Evolutionary conservation across 1,140 invertebrate genomes (phyloP).

Genomic region (Zaprionus capensis): DNA sequence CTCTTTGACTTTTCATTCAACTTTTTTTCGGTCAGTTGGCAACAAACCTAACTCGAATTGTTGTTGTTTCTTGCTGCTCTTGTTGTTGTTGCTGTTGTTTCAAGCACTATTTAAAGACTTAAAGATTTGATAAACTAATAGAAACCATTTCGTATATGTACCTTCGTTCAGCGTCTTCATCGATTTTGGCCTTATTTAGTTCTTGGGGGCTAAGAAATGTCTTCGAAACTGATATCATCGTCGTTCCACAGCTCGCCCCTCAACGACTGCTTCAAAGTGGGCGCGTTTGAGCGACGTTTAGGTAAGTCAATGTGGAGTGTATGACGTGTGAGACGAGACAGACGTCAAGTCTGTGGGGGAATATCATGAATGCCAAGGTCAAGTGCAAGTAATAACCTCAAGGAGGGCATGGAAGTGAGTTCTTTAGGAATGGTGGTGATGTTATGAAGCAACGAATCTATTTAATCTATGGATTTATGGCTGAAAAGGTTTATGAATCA

Average conservation of each 20-base stretch:
- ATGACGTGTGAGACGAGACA: background rate
- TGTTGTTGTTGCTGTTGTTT: conserved; percentile 31
- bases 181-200: conserved; percentile 72
- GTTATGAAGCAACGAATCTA: background rate
- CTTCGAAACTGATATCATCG: conserved; percentile 82
- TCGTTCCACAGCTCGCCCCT: conserved; percentile 80
- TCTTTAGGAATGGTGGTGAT: fast-evolving
- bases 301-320: conserved; percentile 64
- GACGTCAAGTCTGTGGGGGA: conserved; percentile 17
- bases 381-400: conserved; percentile 20
- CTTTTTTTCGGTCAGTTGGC: conserved; percentile 60
- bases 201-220: conserved; percentile 61
- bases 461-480: too few species aligned
- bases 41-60: conserved; percentile 28
- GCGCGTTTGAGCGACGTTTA: conserved; percentile 81
- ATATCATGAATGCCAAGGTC: conserved; percentile 21
- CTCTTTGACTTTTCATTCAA: conserved; percentile 63
- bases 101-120: conserved; percentile 17
- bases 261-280: conserved; percentile 81
- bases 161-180: conserved; percentile 49
- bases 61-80: conserved; percentile 17
- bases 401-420: background rate
- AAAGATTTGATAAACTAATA: conserved; percentile 24
- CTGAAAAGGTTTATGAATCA: too few species aligned
- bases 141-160: conserved; percentile 32